Evolutionary conservation across 2,797 vertebrate genomes (phyloP), one percentile per base, ranked within the genome.

Genomic region (Apogon talboti): DNA sequence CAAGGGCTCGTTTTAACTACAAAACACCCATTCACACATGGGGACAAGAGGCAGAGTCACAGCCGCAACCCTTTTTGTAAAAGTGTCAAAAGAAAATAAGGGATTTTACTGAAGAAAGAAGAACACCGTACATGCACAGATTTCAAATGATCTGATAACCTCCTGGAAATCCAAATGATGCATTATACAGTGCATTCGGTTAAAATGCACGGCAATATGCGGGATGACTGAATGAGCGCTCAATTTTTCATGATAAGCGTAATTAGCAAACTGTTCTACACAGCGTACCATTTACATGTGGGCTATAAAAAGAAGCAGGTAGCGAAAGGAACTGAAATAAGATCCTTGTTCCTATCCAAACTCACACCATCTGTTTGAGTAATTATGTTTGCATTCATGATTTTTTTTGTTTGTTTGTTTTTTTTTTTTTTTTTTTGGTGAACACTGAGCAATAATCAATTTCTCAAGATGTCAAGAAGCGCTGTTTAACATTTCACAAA

Each of bases 291-390:
- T 71, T 68, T 69, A 84, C 73, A 24, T 21, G 51, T 44, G 35
- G 8, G 69, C 79, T 81, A 83, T 83, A 75, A 81, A 85, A 83
- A 77, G 71, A 82, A 74, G 18, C 52, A 14, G 78, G 68, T 75
- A 62, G 66, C 14, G 53, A 4, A 10, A 54, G 13, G 52, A 73
- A 52, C 38, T 21, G 49, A 49, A 83, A 74, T 60, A 62, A 61
- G 45, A 83, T 18, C 64, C 46, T 6, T 24, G 44, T 62, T 62
- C 42, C 19, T 47, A 48, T 58, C 47, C 18, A 7, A 66, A 56
- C 55, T 52, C 46, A 1, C 33, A 11, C 52, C 77, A 66, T 69
- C 74, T 65, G 56, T 57, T 67, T 51, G 53, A 69, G 14, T 61
- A 61, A 75, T 43, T 30, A 40, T 44, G 44, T 78, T 75, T 66